Base-by-base conservation (phyloP, 2,797 vertebrate genomes). In the Tragelaphus oryx region DNA sequence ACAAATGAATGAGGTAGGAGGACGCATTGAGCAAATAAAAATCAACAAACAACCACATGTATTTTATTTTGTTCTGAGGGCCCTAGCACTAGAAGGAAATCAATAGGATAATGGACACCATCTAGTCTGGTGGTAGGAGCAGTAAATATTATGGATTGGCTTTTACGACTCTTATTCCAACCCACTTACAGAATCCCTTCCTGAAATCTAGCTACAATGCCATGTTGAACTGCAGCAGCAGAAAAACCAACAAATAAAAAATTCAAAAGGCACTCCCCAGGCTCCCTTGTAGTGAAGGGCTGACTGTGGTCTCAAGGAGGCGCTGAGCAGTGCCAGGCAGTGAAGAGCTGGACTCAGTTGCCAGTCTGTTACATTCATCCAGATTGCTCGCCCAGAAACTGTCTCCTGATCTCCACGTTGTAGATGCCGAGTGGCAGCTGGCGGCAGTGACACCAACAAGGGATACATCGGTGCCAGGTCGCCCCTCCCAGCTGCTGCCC, bases 401-500 rank as follows among this genome's bases (percentile, higher is more conserved):
- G 22, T 18, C 10, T 4, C 22, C 52, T 17, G 37, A 3, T 48
- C n/a, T 83, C 55, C 14, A 22, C 7, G 2, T 4, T 3, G 8
- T 3, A 0, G 50, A 20, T 57, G 8, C 13, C 8, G 3, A 52
- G 41, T 75, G 20, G 55, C n/a, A 54, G 78, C 41, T 4, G 33
- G 55, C 11, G 5, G 20, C 12, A 33, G 11, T 4, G 24, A 50
- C 22, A 13, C 3, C 8, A 17, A 26, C 3, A 46, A 14, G 18
- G 52, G 10, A 80, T 20, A 13, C 59, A 9, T 9, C 4, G 14
- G 1, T 0, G 1, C 26, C 4, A 5, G 7, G 33, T 44, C 8
- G 0, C 11, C 68, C 57, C 46, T 62, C 54, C 44, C 54, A 14
- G 59, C 54, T 46, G 65, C 52, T 41, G 16, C 6, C 65, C 80